Base-by-base conservation (phyloP, 2,888 invertebrate species). In the Melanotus villosus region DNA sequence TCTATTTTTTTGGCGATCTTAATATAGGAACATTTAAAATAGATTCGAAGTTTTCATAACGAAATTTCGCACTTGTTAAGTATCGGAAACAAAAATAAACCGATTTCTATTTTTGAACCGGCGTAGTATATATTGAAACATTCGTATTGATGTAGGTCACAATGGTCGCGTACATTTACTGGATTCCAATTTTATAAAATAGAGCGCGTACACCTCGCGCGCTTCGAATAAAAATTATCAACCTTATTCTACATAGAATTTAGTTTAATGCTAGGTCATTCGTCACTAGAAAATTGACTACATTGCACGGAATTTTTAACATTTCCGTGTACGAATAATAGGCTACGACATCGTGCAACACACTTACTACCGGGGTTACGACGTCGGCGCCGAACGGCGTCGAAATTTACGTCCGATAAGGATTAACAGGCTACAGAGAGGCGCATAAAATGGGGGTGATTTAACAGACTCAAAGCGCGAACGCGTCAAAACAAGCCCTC, bases 61-160 rank as follows among this genome's bases (percentile, higher is more conserved):
- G 4, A 32, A 62, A 56, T 45, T 62, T 23, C 56, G 50, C 56
- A 45, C 45, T 68, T 56, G 41, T 50, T 67, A 63, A 43, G 32
- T 32, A 32, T 38, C 21, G 34, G 45, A 14, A 43, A 67, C 62
- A 36, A 60, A 75, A 73, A 72, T 72, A 71, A 69, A 30, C 32
- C 52, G 32, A 19, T 18, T 30, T 52, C 52, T 52, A 68, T 67
- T 68, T 72, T 60, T 58, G 64, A 71, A 68, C 59, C 38, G 36
- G 70, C 70, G 73, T 30, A 66, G 71, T 73, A 45, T 76, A 76
- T 76, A 77, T 76, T 72, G 66, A 72, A 73, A 72, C 70, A 73
- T 65, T 70, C 64, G 64, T 71, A 73, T 77, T 79, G 79, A 80
- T 79, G 76, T 79, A 81, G 80, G 80, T 80, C 79, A 80, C 77